Base-by-base conservation (phyloP, 2,797 vertebrate genomes). In the Tarsius wallacei region DNA sequence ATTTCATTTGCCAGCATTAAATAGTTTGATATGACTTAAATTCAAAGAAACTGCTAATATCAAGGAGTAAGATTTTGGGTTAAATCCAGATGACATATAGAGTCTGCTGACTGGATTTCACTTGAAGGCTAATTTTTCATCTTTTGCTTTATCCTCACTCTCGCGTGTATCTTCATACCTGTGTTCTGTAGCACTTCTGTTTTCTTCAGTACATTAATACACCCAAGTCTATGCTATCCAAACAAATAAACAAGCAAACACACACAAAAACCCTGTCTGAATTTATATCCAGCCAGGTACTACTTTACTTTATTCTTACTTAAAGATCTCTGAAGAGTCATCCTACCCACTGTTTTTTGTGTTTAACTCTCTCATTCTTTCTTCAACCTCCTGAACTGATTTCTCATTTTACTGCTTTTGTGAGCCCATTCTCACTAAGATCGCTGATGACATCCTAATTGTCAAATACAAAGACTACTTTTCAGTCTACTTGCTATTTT, bases 1-100 rank as follows among this genome's bases (percentile, higher is more conserved):
- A 80, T 70, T 91, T 91, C 51, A 78, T 13, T 80, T 89, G 16
- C 68, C 90, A 91, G 42, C 68, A 78, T 91, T 93, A 70, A 55
- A 13, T 64, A 90, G 70, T 71, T 93, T 95, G 66, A 61, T 94
- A 42, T 33, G 13, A 55, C 16, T 59, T 73, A 85, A 84, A 85
- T 80, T 80, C 6, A 68, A 59, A 92, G 16, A 68, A 82, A 70
- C 49, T 68, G 13, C 49, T 90, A 28, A 26, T 82, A 47, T 49
- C 22, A 76, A 68, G 15, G 10, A 64, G 17, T 16, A 21, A 36
- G 55, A 21, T 59, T 12, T 51, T 88, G 71, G 17, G 24, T 15
- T 28, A 66, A 59, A 42, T 73, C 3, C 78, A 49, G 42, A 76
- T 42, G 49, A 66, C n/a, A 12, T n/a, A 1, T 4, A 16, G 17